A percentile compares a stretch with the other conserved stretches of the same genome.
phyloP scores from a whole-genome alignment of 2,888 invertebrate genomes.

The Hartigia nigra region DNA sequence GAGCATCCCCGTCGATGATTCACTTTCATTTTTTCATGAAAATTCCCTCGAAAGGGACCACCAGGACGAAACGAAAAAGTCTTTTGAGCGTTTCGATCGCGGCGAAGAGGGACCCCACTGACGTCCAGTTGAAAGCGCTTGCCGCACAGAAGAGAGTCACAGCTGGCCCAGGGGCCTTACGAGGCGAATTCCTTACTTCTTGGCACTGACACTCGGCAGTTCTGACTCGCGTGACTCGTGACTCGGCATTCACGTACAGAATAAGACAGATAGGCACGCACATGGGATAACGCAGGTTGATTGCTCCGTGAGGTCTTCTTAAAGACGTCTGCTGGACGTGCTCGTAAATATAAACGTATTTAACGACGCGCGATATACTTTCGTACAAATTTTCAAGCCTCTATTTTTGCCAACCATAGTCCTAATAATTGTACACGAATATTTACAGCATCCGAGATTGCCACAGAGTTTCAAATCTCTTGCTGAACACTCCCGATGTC shows the following conservation, averaged over 20 bases:
- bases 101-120: not conserved
- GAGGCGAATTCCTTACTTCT: constrained; percentile 52
- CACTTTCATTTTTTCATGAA: not conserved
- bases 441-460: not conserved
- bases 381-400: not conserved
- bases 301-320: constrained; percentile 18
- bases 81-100: not conserved
- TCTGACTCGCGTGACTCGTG: constrained; percentile 24
- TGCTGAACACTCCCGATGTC: not conserved
- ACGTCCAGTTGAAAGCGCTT: not conserved
- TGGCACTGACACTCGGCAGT: constrained; percentile 44
- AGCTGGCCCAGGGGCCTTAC: constrained; percentile 48
- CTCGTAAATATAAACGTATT: not conserved
- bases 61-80: not conserved
- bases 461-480: not conserved
- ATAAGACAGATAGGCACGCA: constrained; percentile 3
- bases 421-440: not conserved
- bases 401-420: not conserved
- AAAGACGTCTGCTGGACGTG: not conserved
- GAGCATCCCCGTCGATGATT: no score
- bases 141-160: constrained; percentile 24
- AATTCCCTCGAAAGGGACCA: not conserved
- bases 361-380: not conserved
- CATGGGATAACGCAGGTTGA: constrained; percentile 10
- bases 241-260: constrained; percentile 28